Evolutionary conservation across 2,113 vertebrate genomes (phyloP).

Genomic region (Campylomormyrus numenius): DNA sequence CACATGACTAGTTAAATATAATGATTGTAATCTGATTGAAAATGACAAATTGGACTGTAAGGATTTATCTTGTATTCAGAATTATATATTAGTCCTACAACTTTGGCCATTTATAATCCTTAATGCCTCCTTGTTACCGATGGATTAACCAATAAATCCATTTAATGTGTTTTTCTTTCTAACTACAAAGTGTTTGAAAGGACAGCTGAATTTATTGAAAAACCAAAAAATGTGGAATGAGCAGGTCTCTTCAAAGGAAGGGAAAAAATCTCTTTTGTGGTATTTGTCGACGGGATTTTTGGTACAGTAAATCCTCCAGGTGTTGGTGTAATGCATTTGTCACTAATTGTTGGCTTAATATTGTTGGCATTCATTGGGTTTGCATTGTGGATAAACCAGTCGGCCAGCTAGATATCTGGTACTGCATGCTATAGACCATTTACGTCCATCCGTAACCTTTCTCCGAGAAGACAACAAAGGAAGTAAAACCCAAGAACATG

Average conservation of each 20-base stretch:
- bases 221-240: neutral
- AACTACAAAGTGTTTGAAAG: neutral
- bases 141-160: conserved; percentile 5
- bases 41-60: neutral
- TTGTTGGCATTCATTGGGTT: neutral
- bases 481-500: neutral
- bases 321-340: neutral
- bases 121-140: neutral
- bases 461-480: neutral
- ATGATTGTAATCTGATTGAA: neutral
- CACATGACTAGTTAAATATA: neutral
- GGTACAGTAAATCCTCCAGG: neutral
- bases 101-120: neutral
- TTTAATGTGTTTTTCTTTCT: neutral
- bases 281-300: neutral
- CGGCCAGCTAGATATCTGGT: neutral
- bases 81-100: neutral
- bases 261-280: neutral
- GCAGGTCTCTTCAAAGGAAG: neutral
- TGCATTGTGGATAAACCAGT: neutral
- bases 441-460: neutral
- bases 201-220: neutral
- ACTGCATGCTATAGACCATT: neutral
- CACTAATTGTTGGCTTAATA: neutral
- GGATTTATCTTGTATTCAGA: neutral